phyloP scores from a whole-genome alignment of 2,113 vertebrate species.

The Alaudala cheleensis region DNA sequence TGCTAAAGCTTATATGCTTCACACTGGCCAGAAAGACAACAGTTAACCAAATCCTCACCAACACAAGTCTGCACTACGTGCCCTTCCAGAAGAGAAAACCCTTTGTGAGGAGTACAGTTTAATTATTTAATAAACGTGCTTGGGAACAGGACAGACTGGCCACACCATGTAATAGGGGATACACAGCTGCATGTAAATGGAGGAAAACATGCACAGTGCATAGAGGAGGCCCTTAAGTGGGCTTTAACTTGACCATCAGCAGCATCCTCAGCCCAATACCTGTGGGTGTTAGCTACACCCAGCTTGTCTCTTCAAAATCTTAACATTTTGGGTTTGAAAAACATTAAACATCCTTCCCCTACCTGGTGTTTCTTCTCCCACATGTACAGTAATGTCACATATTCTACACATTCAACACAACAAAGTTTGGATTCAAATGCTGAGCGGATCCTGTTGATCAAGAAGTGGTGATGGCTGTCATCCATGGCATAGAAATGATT shows the following conservation, averaged over 20 bases:
- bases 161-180: not conserved
- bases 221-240: not conserved
- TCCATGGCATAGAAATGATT: constrained; percentile 98
- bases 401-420: constrained; percentile 79
- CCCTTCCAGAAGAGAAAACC: not conserved
- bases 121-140: not conserved
- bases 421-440: constrained; percentile 90
- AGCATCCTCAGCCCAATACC: not conserved
- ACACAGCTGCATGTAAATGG: not conserved
- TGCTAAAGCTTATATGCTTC: not conserved
- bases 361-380: constrained; percentile 93
- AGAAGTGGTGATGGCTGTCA: constrained; percentile 83
- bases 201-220: not conserved
- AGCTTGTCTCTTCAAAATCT: not conserved
- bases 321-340: not conserved
- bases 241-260: not conserved
- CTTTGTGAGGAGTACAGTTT: not conserved
- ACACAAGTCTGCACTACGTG: not conserved
- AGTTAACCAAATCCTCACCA: not conserved
- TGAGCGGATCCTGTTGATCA: constrained; percentile 83
- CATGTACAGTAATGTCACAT: constrained; percentile 83
- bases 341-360: not conserved
- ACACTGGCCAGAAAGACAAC: not conserved
- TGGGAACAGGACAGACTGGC: not conserved
- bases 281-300: not conserved